Evolutionary conservation across 2,113 vertebrate species (phyloP).

Genomic region (Paracanthobrama guichenoti): DNA sequence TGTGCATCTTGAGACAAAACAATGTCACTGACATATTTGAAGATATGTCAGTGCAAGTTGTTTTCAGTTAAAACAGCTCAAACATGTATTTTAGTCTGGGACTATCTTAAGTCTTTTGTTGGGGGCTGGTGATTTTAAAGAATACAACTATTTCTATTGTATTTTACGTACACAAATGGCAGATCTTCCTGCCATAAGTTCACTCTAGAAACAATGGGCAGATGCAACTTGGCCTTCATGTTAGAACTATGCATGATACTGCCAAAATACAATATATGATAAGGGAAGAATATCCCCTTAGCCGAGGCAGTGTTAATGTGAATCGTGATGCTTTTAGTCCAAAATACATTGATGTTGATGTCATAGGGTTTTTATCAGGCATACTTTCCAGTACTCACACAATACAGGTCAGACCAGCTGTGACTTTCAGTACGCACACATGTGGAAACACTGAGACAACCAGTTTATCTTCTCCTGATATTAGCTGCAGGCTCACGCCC

Average conservation of each 20-base stretch:
- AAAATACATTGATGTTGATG: not conserved
- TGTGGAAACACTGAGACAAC: conserved; percentile 22
- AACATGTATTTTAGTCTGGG: too few species aligned
- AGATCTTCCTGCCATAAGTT: not conserved
- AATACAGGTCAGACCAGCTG: conserved; percentile 33
- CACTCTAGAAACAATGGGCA: not conserved
- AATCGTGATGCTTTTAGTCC: too few species aligned
- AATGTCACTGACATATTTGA: too few species aligned
- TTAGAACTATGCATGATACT: not conserved
- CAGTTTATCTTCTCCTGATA: conserved; percentile 15
- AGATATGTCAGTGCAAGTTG: too few species aligned
- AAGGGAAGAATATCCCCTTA: not conserved
- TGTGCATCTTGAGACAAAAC: too few species aligned
- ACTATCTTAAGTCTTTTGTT: too few species aligned
- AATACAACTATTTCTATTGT: not conserved
- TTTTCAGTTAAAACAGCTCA: too few species aligned
- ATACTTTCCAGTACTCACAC: not conserved
- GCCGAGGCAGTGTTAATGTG: not conserved
- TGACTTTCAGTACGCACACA: not conserved
- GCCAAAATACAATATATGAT: not conserved
- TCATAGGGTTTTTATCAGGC: not conserved
- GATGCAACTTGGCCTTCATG: not conserved
- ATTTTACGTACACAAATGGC: not conserved
- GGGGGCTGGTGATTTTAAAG: not conserved
- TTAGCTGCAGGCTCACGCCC: conserved; percentile 12